Evolutionary conservation across 2,888 invertebrate genomes (phyloP).

Genomic region (Pseudococcus viburni): DNA sequence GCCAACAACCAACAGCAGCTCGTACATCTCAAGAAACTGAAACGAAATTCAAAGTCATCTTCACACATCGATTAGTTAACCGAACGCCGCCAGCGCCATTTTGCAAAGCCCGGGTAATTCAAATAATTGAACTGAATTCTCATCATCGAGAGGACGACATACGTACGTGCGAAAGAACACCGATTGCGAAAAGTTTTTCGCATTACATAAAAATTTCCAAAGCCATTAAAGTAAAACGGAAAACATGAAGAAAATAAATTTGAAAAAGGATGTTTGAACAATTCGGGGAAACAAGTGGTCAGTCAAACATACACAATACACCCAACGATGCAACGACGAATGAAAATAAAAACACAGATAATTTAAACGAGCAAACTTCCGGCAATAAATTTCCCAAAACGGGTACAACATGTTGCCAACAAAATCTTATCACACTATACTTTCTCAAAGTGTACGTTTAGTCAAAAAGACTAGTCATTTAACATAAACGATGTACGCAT

Average conservation of each 20-base stretch:
- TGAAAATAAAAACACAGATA: constrained; percentile 52
- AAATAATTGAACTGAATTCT: neutral
- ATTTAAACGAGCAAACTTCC: constrained; percentile 47
- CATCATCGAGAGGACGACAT: neutral
- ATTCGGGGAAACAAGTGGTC: constrained; percentile 28
- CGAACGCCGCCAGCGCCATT: neutral
- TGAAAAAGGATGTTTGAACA: constrained; percentile 25
- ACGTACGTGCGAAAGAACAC: neutral
- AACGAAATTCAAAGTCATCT: too few relatives aligned
- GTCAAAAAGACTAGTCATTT: constrained; percentile 43
- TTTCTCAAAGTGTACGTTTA: constrained; percentile 41
- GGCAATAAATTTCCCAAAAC: constrained; percentile 46
- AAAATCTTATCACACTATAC: constrained; percentile 45
- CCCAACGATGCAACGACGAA: neutral
- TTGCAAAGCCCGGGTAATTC: neutral
- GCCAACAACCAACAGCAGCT: neutral
- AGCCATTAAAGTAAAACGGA: constrained; percentile 20
- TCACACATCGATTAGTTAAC: too few relatives aligned
- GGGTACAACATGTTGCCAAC: constrained; percentile 40
- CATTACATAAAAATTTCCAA: constrained; percentile 26
- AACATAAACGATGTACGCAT: constrained; percentile 21
- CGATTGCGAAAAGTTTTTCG: neutral
- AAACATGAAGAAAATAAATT: constrained; percentile 25
- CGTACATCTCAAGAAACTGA: neutral
- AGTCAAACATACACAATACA: constrained; percentile 36